Evolutionary conservation across 2,888 invertebrate species (phyloP).

Genomic region (Falcaria lacertinaria): DNA sequence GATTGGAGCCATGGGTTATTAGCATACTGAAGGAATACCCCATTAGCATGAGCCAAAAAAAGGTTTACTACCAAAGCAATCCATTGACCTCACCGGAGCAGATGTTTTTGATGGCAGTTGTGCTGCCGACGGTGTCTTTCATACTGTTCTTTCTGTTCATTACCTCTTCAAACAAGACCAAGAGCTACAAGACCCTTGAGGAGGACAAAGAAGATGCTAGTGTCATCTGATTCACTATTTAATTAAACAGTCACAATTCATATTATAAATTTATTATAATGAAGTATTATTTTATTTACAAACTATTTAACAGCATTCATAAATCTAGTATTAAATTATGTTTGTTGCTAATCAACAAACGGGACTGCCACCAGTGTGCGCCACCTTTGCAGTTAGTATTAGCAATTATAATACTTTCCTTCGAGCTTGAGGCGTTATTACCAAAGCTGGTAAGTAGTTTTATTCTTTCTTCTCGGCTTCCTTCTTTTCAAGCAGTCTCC

Average conservation of each 20-base stretch:
- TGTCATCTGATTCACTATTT: background rate
- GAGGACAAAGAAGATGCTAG: slow-evolving; percentile 11
- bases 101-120: slow-evolving; percentile 16
- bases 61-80: background rate
- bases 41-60: background rate
- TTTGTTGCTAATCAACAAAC: too few species aligned
- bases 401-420: too few species aligned
- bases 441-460: background rate
- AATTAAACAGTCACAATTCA: background rate
- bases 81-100: slow-evolving; percentile 12
- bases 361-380: too few species aligned
- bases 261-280: background rate
- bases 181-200: slow-evolving; percentile 14
- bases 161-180: slow-evolving; percentile 17
- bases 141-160: slow-evolving; percentile 20
- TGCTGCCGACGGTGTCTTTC: slow-evolving; percentile 18
- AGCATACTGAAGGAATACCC: background rate
- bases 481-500: slow-evolving; percentile 60
- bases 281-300: too few species aligned
- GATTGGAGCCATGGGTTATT: background rate
- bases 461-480: slow-evolving; percentile 39
- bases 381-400: too few species aligned
- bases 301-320: background rate
- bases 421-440: too few species aligned
- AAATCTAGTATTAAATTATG: too few species aligned